Conservation (phyloP, 2,888 invertebrate species). For the Stenotaenia linearis region DNA sequence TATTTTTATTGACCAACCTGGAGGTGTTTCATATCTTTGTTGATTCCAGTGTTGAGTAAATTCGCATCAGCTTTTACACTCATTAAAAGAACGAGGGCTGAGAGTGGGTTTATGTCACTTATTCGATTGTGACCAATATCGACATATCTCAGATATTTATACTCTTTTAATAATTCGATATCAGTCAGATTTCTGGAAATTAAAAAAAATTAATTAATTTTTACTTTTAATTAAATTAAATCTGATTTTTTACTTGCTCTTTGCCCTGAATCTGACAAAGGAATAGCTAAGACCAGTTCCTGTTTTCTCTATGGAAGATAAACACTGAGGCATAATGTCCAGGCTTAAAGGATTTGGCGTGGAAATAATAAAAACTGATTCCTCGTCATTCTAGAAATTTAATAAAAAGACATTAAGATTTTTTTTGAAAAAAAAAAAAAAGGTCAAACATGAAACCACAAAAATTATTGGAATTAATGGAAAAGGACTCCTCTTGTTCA, state of each 20-base stretch:
- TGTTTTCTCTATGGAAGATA: not conserved
- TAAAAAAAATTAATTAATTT: not conserved
- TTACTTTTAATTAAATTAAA: not conserved
- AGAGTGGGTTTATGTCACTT: not conserved
- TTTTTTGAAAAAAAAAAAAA: not conserved
- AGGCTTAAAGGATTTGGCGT: not conserved
- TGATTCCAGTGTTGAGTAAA: not conserved
- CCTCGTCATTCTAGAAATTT: not conserved
- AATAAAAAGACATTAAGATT: not conserved
- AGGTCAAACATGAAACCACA: not conserved
- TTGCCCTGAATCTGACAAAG: not conserved
- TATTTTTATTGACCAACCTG: not conserved
- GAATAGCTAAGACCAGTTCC: slow-evolving; percentile 9
- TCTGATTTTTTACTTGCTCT: not conserved
- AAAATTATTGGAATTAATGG: not conserved
- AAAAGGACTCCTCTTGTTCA: not conserved
- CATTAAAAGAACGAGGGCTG: not conserved
- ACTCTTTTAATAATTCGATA: not conserved
- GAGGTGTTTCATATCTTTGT: not conserved
- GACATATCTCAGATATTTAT: not conserved
- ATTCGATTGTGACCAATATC: not conserved
- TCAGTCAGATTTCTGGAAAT: not conserved
- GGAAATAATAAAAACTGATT: not conserved
- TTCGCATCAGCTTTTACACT: not conserved
- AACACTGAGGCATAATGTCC: not conserved